Conservation (phyloP, 2,797 vertebrate species). For the Diglossa cyanea region DNA sequence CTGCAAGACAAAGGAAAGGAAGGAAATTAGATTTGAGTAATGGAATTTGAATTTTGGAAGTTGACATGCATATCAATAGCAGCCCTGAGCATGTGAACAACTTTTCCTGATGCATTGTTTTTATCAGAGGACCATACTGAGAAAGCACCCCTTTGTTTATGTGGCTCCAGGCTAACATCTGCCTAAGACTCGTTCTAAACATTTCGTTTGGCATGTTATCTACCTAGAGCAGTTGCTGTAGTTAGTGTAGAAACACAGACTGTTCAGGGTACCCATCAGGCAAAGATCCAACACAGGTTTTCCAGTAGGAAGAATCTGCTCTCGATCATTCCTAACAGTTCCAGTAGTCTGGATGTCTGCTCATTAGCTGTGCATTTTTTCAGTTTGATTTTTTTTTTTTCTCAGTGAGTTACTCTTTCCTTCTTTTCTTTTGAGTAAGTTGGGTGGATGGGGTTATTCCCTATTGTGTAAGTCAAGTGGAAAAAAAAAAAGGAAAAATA, state of each 20-base stretch:
- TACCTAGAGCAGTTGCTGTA: background rate
- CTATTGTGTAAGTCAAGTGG: background rate
- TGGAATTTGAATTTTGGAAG: background rate
- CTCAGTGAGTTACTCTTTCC: background rate
- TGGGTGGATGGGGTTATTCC: background rate
- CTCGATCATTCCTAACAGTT: background rate
- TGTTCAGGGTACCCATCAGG: background rate
- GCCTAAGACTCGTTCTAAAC: background rate
- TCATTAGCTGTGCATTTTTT: background rate
- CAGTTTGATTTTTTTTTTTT: background rate
- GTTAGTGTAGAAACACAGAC: background rate
- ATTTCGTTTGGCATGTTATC: background rate
- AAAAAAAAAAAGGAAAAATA: background rate
- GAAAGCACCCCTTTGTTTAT: background rate
- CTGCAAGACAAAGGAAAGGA: background rate
- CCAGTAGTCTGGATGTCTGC: background rate
- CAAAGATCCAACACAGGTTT: background rate
- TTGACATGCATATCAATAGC: background rate
- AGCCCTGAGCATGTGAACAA: background rate
- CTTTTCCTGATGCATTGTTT: background rate
- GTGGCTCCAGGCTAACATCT: background rate
- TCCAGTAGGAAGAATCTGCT: background rate
- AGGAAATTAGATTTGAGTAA: background rate
- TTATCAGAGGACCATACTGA: background rate
- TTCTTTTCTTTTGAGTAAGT: background rate